A percentile compares a stretch with the other conserved stretches of the same genome.
Evolutionary conservation across 2,888 invertebrate species (phyloP).

Genomic region (Miltochrista miniata): DNA sequence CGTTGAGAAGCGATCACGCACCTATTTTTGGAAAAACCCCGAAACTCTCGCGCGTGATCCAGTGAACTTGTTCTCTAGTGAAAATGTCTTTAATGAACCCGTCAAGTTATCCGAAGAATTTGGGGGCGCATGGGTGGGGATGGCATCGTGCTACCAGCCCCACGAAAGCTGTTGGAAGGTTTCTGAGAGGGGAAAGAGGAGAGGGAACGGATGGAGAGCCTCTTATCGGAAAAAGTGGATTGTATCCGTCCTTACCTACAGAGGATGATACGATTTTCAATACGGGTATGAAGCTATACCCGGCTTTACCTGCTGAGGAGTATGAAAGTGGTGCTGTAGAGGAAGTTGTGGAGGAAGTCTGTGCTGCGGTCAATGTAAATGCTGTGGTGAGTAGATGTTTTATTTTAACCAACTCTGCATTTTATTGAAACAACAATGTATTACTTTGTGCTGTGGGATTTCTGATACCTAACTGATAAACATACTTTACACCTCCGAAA

Average conservation of each 20-base stretch:
- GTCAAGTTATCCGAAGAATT: constrained; percentile 72
- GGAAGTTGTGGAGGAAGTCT: constrained; percentile 72
- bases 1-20: constrained; percentile 32
- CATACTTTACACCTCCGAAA: no score
- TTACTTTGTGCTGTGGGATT: no score
- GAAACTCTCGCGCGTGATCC: constrained; percentile 16
- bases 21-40: constrained; percentile 26
- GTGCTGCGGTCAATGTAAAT: constrained; percentile 70
- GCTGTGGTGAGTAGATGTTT: constrained; percentile 65
- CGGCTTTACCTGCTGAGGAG: constrained; percentile 71
- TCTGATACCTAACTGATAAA: no score
- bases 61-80: constrained; percentile 10
- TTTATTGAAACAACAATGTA: no score
- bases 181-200: constrained; percentile 65
- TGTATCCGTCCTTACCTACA: constrained; percentile 68
- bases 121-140: constrained; percentile 76
- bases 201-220: constrained; percentile 50
- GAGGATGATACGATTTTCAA: constrained; percentile 67
- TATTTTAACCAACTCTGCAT: no score
- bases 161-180: constrained; percentile 64
- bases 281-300: constrained; percentile 65
- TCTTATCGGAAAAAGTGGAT: constrained; percentile 49
- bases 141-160: constrained; percentile 68
- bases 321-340: constrained; percentile 74
- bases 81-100: constrained; percentile 41